Evolutionary conservation across 2,797 vertebrate species (phyloP), one percentile per base, ranked within the genome.

Genomic region (Paratrypauchen microcephalus): DNA sequence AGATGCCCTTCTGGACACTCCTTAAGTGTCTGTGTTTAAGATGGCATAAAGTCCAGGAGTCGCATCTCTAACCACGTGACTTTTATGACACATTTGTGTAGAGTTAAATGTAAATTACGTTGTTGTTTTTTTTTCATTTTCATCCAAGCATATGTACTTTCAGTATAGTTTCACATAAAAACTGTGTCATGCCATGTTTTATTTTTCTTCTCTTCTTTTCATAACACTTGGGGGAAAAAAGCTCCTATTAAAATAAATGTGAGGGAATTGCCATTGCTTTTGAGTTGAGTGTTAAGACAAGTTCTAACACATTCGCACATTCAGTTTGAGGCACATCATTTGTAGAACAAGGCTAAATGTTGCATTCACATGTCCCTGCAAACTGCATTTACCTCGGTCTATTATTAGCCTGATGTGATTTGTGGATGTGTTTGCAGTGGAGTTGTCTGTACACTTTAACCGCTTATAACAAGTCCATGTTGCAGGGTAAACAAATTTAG

Each of bases 331-430:
- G 39, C 21, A 24, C 21, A 45, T 41, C 9, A 62, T 41, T 41
- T 62, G 36, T 45, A 16, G 32, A 18, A 21, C 59, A 61, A 2
- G n/a, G 18, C 19, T 61, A 32, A 61, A n/a, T 61, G 59, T 15
- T 15, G 19, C 59, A 7, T 61, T 61, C 32, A 61, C 59, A 23
- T 41, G 59, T 61, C 11, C 11, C 59, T 41, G 59, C 32, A 23
- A 41, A 61, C 59, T 41, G 12, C 32, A 41, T 61, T 61, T 39
- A 21, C 59, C 19, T 21, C 1, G n/a, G 32, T 23, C 59, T 41
- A 41, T 61, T 61, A 39, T 61, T 41, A 61, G 32, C 30, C 11
- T 41, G n/a, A 61, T 61, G 59, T 41, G 59, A 61, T 57, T 57
- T 57, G 55, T 41, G 60, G 4, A 39, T 21, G 12, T 21, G 60